Evolutionary conservation across 2,888 invertebrate genomes (phyloP), one percentile per base, ranked within the genome.

Genomic region (Nasonia oneida): DNA sequence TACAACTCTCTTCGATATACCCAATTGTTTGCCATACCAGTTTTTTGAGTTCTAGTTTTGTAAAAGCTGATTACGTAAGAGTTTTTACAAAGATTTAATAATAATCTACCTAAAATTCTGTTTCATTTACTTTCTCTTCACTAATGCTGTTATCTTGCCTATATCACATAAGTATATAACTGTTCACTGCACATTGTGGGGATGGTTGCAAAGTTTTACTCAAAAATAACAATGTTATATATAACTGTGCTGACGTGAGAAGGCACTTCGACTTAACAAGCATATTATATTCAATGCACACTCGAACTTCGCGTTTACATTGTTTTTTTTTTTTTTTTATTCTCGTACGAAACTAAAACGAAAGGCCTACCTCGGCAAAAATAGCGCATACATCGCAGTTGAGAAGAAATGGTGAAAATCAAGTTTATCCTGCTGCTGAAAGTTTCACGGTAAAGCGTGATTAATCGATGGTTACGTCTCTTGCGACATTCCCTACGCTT

Each of bases 401-500:
- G 61, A 42, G 33, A 53, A 71, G 64, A 76, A 53, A 79, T 37
- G 87, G 47, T 39, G 79, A 84, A 86, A 81, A 86, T 86, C 83
- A 61, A 80, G 84, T 74, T 78, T 83, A 82, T 76, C 76, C 84
- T 61, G 86, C 89, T 89, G 90, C 90, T 89, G 89, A 90, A 88
- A 84, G 90, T 89, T 89, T 90, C 89, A 88, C 88, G 88, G 88
- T 89, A 87, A 89, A 89, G 89, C 91, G 91, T 91, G 91, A 91
- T 91, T 92, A 92, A 92, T 93, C 91, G 90, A 91, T 90, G 92
- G 92, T 91, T 90, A 92, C 91, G 89, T 88, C 88, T 86, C 84
- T 84, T 92, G 90, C 90, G 88, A 93, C 93, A 92, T 93, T 92
- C 93, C 93, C 93, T 93, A 93, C 93, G 93, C 93, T 93, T 93